Conservation (phyloP, 2,113 vertebrate genomes). For the Dicrurus megarhynchus region DNA sequence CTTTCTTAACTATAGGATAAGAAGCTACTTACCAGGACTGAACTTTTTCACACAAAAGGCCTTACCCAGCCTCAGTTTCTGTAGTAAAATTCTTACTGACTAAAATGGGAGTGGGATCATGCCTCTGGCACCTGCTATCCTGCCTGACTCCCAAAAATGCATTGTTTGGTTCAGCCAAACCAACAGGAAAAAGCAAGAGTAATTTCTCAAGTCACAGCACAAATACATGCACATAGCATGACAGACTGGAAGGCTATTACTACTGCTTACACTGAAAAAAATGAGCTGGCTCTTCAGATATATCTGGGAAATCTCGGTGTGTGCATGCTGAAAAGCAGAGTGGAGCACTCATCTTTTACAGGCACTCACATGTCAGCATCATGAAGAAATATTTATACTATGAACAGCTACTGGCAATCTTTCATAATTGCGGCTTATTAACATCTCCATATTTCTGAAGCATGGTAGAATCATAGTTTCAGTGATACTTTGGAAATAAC, state of each 20-base stretch:
- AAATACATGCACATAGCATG: neutral
- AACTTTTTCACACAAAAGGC: neutral
- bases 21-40: neutral
- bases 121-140: neutral
- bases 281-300: neutral
- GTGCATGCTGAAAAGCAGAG: neutral
- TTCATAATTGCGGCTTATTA: neutral
- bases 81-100: neutral
- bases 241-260: neutral
- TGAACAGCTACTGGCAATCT: neutral
- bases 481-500: neutral
- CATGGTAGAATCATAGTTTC: neutral
- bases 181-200: neutral
- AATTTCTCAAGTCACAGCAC: neutral
- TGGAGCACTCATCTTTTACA: neutral
- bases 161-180: neutral
- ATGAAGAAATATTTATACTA: slow-evolving; percentile 12
- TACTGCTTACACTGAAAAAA: neutral
- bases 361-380: neutral
- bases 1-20: neutral
- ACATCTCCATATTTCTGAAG: neutral
- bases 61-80: neutral
- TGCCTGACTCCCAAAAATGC: accelerated
- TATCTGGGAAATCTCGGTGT: neutral
- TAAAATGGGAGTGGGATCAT: neutral